Base-by-base conservation (phyloP, 2,888 invertebrate species). In the Penaeus monodon region DNA sequence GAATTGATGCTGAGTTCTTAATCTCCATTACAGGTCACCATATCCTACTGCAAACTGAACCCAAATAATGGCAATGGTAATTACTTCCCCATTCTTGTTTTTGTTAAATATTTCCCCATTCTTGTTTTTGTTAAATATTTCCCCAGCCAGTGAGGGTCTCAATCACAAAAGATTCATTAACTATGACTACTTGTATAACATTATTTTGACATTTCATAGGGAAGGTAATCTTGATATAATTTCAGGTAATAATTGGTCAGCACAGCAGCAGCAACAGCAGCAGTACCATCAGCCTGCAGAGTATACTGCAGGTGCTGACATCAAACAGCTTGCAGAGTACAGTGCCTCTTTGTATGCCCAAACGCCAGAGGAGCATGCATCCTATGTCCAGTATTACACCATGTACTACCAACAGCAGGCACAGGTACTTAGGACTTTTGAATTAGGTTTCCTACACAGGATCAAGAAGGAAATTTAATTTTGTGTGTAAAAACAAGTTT, bases 321-420 rank as follows among this genome's bases (percentile, higher is more conserved):
- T 96, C 17, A 94, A 95, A 4, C 94, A 94, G 90, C 93, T 96
- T 90, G 96, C 96, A 0, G 96, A 96, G 91, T 96, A 96, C 91
- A 95, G 95, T 91, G 95, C 96, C 14, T 94, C 94, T 84, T 91
- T 96, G 91, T 96, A 96, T 91, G 96, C 96, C 0, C 95, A 95
- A 91, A 95, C 94, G 77, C 93, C 95, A 0, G 94, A 94, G 10
- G 96, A 96, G 92, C 95, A 95, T 90, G 94, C 95, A 24, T 94
- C 95, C 85, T 96, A 95, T 91, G 93, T 95, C 33, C 94, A 95
- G 91, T 96, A 95, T 92, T 95, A 96, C 89, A 94, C 95, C 4
- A 94, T 95, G 81, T 97, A 96, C 92, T 96, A 95, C 65, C 86
- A 88, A 38, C 88, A 88, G 49, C 90, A 90, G 90, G 93, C 93